Evolutionary conservation across 2,888 invertebrate genomes (phyloP), one percentile per base, ranked within the genome.

Genomic region (Sphinx pinastri): DNA sequence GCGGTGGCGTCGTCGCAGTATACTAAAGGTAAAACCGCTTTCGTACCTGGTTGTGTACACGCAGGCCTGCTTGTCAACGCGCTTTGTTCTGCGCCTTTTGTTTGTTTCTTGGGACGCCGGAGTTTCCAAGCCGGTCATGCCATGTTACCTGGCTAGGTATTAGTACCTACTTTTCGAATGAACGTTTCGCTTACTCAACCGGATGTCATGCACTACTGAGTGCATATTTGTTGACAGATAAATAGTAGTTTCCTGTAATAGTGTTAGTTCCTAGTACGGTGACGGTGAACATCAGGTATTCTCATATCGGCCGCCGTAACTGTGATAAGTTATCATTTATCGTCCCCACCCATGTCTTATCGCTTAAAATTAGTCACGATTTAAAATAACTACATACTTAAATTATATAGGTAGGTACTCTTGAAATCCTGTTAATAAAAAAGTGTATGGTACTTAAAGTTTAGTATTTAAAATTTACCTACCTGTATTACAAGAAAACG

Each of bases 1-100:
- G 89, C 88, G 74, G 83, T 88, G 84, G 92, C 92, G 88, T 90
- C 90, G 79, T 87, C 91, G 84, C 89, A 92, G 83, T 91, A 89
- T 82, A 89, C 91, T 85, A 92, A 93, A 93, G 93, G 93, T 92
- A 88, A 88, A 89, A 87, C 84, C 80, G 81, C 85, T 85, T 88
- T 85, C 84, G 87, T 88, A 89, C 91, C 90, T 91, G 86, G 82
- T 79, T 80, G 85, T 85, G 86, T 85, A 83, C 79, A 82, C 79
- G 81, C 76, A 67, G 67, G 75, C 63, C 76, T 81, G 69, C 70
- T 71, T 70, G 51, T 67, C 52, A 58, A 58, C 67, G 49, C 55
- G 67, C 70, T 70, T 70, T 70, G 70, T 70, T 70, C 66, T 58
- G 31, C 57, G 55, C 57, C 54, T 47, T 68, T 68, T 67, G 67